A percentile compares a stretch with the other conserved stretches of the same genome.
phyloP scores from a whole-genome alignment of 1,140 invertebrate genomes.

The Pachypsylla venusta region DNA sequence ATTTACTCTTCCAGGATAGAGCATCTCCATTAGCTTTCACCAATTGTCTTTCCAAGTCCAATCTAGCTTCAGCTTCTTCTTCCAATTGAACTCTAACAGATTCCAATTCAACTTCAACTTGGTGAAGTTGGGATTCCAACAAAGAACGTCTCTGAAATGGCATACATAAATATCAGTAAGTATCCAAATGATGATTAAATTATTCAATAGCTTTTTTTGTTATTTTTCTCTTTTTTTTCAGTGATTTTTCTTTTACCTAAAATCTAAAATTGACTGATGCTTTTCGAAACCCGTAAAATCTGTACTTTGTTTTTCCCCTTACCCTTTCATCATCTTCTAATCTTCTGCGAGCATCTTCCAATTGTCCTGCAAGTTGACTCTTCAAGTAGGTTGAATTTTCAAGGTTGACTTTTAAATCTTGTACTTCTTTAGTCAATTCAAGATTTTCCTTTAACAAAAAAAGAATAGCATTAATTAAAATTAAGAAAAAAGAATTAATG shows the following conservation, averaged over 20 bases:
- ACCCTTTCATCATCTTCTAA: constrained; percentile 87
- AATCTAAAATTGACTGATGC: background rate
- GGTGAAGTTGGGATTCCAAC: constrained; percentile 71
- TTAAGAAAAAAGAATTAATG: too few relatives aligned
- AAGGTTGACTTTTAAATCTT: constrained; percentile 86
- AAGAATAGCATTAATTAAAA: too few relatives aligned
- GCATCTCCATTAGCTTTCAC: constrained; percentile 81
- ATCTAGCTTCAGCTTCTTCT: constrained; percentile 85
- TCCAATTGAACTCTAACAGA: constrained; percentile 83
- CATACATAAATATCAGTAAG: background rate
- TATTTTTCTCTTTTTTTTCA: background rate
- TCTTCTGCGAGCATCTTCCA: constrained; percentile 82
- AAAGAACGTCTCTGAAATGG: constrained; percentile 55
- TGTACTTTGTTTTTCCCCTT: constrained; percentile 19
- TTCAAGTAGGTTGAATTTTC: constrained; percentile 82
- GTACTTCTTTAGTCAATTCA: constrained; percentile 82
- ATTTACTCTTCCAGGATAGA: constrained; percentile 77
- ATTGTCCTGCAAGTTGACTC: constrained; percentile 68
- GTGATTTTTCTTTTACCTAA: background rate
- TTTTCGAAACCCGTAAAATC: background rate
- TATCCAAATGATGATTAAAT: too few relatives aligned
- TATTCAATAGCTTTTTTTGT: too few relatives aligned
- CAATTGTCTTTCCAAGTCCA: constrained; percentile 87
- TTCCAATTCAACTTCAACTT: constrained; percentile 82
- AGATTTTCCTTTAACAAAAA: constrained; percentile 57